Evolutionary conservation across 2,113 vertebrate species (phyloP), one percentile per base, ranked within the genome.

Genomic region (Podocnemis expansa): DNA sequence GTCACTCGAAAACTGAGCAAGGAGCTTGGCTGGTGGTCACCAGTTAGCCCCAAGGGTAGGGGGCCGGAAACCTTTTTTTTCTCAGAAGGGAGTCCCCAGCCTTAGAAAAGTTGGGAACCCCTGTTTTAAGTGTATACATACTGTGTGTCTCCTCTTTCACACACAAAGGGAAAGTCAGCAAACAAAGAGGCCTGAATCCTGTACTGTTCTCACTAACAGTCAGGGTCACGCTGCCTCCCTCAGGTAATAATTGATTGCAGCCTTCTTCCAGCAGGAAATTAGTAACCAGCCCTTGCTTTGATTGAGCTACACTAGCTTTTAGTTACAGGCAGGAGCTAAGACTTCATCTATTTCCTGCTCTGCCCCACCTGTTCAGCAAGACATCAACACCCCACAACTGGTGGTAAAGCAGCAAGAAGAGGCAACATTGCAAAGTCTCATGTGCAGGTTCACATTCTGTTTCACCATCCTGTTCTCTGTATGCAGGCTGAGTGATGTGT

Each of bases 281-380:
- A 31, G 12, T 51, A 63, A 2, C 10, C 80, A 63, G 38, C 11
- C 49, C 14, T 54, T 78, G 34, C 19, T 84, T 14, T 49, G 34
- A 24, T 8, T 34, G 43, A 45, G 27, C 34, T 63, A 45, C 51
- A 60, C 34, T 1, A 0, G 22, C 11, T 25, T 0, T 47, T 47
- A 43, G 21, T 52, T 85, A 47, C 45, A 17, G 3, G 11, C 83
- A 79, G 4, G 7, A 7, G 43, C n/a, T 0, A 1, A 47, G 25
- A 4, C 14, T 22, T 70, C 22, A 38, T 21, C n/a, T 38, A 10
- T 38, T 70, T 70, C 63, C 63, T 22, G 8, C n/a, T 51, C 17
- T n/a, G 22, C 45, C n/a, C 56, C 73, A 14, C 3, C 29, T 41
- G 47, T 8, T 58, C 10, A 76, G 55, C 60, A 58, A 29, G 83